Evolutionary conservation across 2,113 vertebrate species (phyloP).

Genomic region (human): DNA sequence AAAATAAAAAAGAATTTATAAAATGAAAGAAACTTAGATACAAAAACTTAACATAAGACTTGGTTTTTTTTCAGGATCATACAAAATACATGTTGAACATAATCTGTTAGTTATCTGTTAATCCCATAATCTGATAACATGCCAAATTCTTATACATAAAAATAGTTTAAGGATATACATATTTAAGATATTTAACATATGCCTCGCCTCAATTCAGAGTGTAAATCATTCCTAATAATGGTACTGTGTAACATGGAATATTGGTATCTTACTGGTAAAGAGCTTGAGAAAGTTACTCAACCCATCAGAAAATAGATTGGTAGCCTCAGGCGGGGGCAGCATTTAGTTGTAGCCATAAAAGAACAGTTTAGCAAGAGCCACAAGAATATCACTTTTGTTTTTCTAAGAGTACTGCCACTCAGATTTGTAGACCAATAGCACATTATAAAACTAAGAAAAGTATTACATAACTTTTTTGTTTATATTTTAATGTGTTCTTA

Average conservation of each 20-base stretch:
- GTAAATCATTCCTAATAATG: background rate
- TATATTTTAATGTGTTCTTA: background rate
- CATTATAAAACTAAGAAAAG: constrained; percentile 30
- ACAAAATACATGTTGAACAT: constrained; percentile 64
- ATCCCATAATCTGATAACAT: background rate
- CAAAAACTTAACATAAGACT: constrained; percentile 39
- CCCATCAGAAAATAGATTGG: constrained; percentile 67
- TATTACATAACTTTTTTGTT: background rate
- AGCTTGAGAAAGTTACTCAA: constrained; percentile 45
- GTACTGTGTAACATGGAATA: background rate
- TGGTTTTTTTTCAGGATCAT: constrained; percentile 48
- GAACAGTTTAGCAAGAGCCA: constrained; percentile 66
- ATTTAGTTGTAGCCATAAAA: constrained; percentile 58
- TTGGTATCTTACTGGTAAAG: background rate
- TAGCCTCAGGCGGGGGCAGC: constrained; percentile 50
- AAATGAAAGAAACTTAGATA: background rate
- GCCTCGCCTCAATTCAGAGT: background rate
- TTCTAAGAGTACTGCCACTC: constrained; percentile 51
- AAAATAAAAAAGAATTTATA: constrained; percentile 23
- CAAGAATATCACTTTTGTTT: constrained; percentile 44
- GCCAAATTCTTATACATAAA: constrained; percentile 37
- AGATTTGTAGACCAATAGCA: constrained; percentile 38
- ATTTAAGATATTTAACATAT: constrained; percentile 3
- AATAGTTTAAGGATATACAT: constrained; percentile 24
- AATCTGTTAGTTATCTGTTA: constrained; percentile 7